Conservation (phyloP, 2,888 invertebrate species). For the Mesorhabditis spiculigera region DNA sequence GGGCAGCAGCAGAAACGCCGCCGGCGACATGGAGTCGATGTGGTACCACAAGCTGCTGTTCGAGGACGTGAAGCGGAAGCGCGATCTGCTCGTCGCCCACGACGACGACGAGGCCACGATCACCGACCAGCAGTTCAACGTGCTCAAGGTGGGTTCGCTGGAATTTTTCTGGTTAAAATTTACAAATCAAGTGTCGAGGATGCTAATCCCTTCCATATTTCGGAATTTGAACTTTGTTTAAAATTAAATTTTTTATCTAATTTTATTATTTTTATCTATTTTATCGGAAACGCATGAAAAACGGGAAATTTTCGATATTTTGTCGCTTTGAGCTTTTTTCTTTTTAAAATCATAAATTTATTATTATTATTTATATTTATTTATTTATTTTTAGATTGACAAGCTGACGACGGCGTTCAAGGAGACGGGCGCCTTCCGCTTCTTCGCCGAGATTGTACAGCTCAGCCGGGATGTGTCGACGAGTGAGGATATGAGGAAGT, state of each 20-base stretch:
- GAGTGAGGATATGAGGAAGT: neutral
- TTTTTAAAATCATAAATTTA: too few species aligned
- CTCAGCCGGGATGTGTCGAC: neutral
- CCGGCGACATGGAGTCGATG: neutral
- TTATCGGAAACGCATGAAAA: too few species aligned
- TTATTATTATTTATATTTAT: too few species aligned
- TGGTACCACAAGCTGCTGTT: neutral
- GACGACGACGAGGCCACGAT: neutral
- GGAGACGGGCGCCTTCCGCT: too few species aligned
- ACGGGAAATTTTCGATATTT: too few species aligned
- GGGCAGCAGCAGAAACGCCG: too few species aligned
- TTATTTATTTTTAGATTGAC: too few species aligned
- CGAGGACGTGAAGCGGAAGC: neutral
- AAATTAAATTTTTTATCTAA: too few species aligned
- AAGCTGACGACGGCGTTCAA: too few species aligned
- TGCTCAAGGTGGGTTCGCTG: neutral
- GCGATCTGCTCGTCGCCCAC: neutral
- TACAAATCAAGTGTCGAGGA: neutral
- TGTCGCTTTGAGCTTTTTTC: too few species aligned
- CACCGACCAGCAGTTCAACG: neutral
- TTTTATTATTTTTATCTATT: too few species aligned
- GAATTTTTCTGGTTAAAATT: neutral
- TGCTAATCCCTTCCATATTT: neutral
- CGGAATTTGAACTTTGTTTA: neutral
- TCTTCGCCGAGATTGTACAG: too few species aligned